These are phyloP conservation scores for Scaptomyza pallida DNA, from an alignment of 1,140 invertebrate genomes.

Conservation along the genomic window DNA sequence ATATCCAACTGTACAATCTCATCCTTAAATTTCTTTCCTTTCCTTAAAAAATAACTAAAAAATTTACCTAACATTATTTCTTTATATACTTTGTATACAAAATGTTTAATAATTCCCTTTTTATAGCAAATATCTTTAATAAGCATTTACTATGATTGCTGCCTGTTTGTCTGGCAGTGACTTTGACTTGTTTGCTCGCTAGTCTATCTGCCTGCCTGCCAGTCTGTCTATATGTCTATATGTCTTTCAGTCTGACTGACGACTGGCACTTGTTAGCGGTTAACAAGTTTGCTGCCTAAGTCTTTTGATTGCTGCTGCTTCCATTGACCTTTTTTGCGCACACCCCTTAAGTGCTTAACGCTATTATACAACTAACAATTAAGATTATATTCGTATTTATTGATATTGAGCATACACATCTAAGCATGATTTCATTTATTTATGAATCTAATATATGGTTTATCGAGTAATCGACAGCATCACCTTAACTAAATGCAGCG, in stretches of 20 bases:
- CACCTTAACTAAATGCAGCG: constrained; percentile 28
- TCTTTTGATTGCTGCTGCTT: constrained; percentile 52
- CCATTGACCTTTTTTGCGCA: constrained; percentile 58
- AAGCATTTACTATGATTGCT: neutral
- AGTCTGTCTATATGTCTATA: constrained; percentile 11
- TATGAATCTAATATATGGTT: constrained; percentile 17
- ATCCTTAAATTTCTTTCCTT: no score
- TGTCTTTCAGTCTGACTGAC: constrained; percentile 2
- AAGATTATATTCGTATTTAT: constrained; percentile 8
- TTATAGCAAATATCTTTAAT: neutral
- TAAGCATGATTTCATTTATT: no score
- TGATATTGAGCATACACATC: constrained; percentile 25
- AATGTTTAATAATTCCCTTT: no score
- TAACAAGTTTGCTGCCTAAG: constrained; percentile 48
- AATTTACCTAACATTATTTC: no score
- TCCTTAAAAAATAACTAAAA: no score
- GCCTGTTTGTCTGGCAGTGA: constrained; percentile 10
- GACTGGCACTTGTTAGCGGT: constrained; percentile 11
- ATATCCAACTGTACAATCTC: no score
- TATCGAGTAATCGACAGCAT: constrained; percentile 20
- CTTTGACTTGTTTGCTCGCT: constrained; percentile 16
- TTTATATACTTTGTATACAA: no score
- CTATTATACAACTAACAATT: constrained; percentile 41
- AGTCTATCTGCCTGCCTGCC: constrained; percentile 7
- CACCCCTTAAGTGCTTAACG: constrained; percentile 9